Evolutionary conservation across 1,140 invertebrate genomes (phyloP).

Genomic region (Theocolax elegans): DNA sequence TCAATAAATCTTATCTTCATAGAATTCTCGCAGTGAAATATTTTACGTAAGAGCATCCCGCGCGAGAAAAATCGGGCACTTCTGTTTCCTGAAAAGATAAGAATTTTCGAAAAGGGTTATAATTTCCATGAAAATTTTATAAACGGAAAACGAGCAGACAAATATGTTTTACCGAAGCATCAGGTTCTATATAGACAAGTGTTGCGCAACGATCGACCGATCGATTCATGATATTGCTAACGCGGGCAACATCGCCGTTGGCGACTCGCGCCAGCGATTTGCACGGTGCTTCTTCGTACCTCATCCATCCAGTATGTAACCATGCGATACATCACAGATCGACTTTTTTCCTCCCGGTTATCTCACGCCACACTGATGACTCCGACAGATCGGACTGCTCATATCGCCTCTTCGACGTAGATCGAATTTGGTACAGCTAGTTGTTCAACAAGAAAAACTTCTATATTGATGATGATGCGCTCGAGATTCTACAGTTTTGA

Average conservation of each 20-base stretch:
- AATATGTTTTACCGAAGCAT: too few relatives aligned
- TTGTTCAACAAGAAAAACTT: neutral
- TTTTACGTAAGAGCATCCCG: too few relatives aligned
- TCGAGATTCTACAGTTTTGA: neutral
- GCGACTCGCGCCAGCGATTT: too few relatives aligned
- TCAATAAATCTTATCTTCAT: too few relatives aligned
- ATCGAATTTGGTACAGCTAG: neutral
- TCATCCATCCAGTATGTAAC: neutral
- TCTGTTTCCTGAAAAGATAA: too few relatives aligned
- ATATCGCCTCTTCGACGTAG: neutral
- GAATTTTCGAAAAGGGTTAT: too few relatives aligned
- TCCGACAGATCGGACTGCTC: neutral
- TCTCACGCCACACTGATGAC: neutral
- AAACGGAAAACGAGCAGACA: too few relatives aligned
- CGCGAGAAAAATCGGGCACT: too few relatives aligned
- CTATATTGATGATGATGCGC: too few relatives aligned
- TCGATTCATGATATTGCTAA: conserved; percentile 1
- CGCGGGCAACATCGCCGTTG: too few relatives aligned
- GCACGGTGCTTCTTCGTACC: conserved; percentile 28
- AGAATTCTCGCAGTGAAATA: too few relatives aligned
- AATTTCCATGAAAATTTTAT: too few relatives aligned
- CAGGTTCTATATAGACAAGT: neutral
- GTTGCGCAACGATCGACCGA: conserved; percentile 25
- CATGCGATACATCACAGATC: neutral
- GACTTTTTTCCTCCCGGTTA: neutral